phyloP scores from a whole-genome alignment of 2,113 vertebrate genomes.

The Epinephelus fuscoguttatus region DNA sequence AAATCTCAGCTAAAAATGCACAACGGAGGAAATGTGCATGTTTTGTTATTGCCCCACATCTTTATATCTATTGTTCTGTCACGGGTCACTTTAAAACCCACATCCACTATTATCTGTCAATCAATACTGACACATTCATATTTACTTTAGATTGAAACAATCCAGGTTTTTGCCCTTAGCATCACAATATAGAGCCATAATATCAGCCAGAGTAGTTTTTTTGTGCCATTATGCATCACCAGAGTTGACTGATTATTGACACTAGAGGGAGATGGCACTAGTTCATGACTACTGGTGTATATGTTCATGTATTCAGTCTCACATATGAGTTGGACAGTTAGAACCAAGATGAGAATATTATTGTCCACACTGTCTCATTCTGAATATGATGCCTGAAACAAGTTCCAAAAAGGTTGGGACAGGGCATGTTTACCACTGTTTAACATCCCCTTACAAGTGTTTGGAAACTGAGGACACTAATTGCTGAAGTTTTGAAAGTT shows the following conservation, averaged over 20 bases:
- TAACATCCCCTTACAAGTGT: too few species aligned
- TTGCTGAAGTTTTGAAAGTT: too few species aligned
- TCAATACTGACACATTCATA: not conserved
- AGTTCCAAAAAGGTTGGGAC: too few species aligned
- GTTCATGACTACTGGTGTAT: not conserved
- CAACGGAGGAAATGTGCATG: too few species aligned
- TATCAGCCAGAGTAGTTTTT: too few species aligned
- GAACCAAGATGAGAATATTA: too few species aligned
- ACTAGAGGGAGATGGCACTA: not conserved
- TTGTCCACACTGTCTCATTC: too few species aligned
- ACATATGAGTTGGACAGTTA: not conserved
- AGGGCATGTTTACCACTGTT: too few species aligned
- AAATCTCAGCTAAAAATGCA: too few species aligned
- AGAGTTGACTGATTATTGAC: not conserved
- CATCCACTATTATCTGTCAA: not conserved
- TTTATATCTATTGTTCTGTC: not conserved
- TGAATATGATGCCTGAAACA: too few species aligned
- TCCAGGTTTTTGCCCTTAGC: not conserved
- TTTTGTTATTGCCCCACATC: too few species aligned
- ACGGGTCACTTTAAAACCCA: not conserved
- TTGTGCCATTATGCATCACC: not conserved
- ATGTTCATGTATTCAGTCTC: not conserved
- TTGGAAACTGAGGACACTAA: too few species aligned
- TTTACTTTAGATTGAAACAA: not conserved
- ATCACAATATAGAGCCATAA: not conserved